phyloP scores from a whole-genome alignment of 35 echinoderm and acorn worm species.

The Stichopus chloronotus region DNA sequence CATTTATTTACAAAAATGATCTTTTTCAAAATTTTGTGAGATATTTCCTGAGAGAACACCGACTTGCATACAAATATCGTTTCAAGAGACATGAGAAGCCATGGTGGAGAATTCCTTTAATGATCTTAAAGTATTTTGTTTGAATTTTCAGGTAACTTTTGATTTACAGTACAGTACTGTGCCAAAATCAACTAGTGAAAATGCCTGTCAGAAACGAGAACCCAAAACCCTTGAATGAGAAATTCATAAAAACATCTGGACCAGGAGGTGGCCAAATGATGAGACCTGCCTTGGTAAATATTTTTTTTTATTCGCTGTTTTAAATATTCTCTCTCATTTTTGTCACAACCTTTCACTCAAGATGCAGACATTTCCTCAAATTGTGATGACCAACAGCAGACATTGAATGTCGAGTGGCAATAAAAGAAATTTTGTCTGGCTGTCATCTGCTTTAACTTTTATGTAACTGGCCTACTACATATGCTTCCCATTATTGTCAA shows the following conservation, averaged over 20 bases:
- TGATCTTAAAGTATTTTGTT: too few relatives aligned
- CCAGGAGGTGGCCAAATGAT: constrained; percentile 47
- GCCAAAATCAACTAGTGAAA: neutral
- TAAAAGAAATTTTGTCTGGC: neutral
- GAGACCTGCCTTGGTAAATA: constrained; percentile 68
- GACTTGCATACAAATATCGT: too few relatives aligned
- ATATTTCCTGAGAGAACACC: too few relatives aligned
- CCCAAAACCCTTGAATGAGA: constrained; percentile 21
- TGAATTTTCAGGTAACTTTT: too few relatives aligned
- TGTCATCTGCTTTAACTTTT: neutral
- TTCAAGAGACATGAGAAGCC: too few relatives aligned
- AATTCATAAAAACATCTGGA: neutral
- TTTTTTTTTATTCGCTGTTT: neutral
- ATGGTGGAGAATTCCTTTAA: too few relatives aligned
- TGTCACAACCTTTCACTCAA: neutral
- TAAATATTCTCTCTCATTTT: neutral
- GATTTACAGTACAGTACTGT: too few relatives aligned
- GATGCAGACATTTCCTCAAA: neutral
- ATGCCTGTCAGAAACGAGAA: neutral
- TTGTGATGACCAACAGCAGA: neutral
- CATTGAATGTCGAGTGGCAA: neutral
- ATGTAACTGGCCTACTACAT: too few relatives aligned
- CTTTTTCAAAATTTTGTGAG: too few relatives aligned
- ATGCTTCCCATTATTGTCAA: too few relatives aligned
- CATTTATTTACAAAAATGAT: too few relatives aligned